Base-by-base conservation (phyloP, 2,113 vertebrate species). In the Recurvirostra avosetta region DNA sequence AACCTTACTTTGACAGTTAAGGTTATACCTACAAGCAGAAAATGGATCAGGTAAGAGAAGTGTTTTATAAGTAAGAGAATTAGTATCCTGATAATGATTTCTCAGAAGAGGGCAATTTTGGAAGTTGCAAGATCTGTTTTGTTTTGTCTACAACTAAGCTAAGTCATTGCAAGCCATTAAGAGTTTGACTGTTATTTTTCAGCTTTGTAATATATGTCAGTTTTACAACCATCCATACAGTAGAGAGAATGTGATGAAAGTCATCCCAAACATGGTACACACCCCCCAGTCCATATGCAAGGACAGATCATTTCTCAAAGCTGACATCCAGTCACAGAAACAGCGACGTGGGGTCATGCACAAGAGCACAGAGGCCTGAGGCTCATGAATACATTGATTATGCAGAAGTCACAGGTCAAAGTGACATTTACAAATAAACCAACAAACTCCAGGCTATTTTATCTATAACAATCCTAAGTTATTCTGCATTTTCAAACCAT, bases 311-410 rank as follows among this genome's bases (percentile, higher is more conserved):
- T 45, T 88, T 63, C 88, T 90, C 72, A 73, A 56, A 61, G 76
- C 22, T 80, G 63, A 29, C 73, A 73, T 45, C 21, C 67, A 67
- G 30, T 19, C 76, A 61, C n/a, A 76, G 55, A 65, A 50, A 47
- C 12, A 79, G 29, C 26, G 62, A 50, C 0, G 0, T 23, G 53
- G 22, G 49, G 76, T 58, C 49, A 82, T 1, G 1, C 30, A 53
- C 29, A 73, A 62, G 29, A 73, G 50, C 53, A 36, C n/a, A 56
- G 63, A 77, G 43, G 58, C 55, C 40, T 38, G 50, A 70, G 73
- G 63, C 68, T 90, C 49, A 40, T 20, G 38, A 77, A 47, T 52
- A 9, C 61, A 56, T 25, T 38, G 63, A 68, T 87, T 68, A 90
- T 72, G 25, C 50, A 8, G 15, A 96, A 95, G 82, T 49, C 61